A percentile compares a stretch with the other conserved stretches of the same genome.
Evolutionary conservation across 2,888 invertebrate genomes (phyloP).

Genomic region (Oscheius sp.): DNA sequence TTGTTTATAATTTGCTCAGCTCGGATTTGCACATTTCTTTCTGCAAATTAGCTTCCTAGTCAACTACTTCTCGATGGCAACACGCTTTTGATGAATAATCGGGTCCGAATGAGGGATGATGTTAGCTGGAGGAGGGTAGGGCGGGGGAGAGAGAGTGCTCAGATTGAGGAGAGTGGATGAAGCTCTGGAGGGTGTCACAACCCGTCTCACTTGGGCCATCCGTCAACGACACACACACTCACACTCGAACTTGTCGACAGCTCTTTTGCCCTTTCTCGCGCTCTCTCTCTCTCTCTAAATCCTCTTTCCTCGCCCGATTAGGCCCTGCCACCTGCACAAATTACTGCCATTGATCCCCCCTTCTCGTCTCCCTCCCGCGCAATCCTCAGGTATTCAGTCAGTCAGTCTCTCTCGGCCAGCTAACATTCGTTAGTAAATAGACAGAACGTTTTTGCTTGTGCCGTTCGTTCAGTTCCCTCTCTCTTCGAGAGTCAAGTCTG

Average conservation of each 20-base stretch:
- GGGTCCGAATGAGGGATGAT: slow-evolving; percentile 29
- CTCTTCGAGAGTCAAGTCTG: no score
- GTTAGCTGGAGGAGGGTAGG: background rate
- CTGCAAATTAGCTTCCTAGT: background rate
- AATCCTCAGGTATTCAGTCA: background rate
- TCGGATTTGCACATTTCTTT: no score
- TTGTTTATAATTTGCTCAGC: no score
- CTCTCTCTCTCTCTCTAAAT: no score
- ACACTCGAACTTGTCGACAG: background rate
- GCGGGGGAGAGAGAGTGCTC: slow-evolving; percentile 1
- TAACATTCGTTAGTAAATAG: slow-evolving; percentile 1
- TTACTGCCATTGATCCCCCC: no score
- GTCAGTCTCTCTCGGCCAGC: background rate
- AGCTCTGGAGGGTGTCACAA: slow-evolving; percentile 16
- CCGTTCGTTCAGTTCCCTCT: no score
- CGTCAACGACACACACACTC: background rate
- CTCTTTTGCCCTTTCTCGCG: no score
- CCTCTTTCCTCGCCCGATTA: no score
- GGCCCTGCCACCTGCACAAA: no score
- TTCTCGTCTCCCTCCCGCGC: no score
- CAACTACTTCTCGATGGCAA: slow-evolving; percentile 26
- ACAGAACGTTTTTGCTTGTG: no score
- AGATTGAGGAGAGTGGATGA: slow-evolving; percentile 2
- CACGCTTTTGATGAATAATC: slow-evolving; percentile 27
- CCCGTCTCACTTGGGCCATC: slow-evolving; percentile 9